phyloP scores from a whole-genome alignment of 2,797 vertebrate species.

The Micropoecilia bifurca region DNA sequence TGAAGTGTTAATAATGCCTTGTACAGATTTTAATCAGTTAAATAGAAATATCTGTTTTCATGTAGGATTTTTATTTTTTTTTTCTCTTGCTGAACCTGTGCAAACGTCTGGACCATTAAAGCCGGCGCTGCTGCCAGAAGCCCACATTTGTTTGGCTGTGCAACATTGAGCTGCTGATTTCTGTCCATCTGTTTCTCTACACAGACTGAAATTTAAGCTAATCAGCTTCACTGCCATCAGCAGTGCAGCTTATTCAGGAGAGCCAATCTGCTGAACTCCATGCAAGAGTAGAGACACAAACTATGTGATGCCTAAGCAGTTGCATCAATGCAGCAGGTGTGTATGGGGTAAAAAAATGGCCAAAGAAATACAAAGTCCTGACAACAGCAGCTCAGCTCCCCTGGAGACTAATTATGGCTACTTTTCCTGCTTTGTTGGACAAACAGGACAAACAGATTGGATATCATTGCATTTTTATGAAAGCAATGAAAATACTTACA shows the following conservation, averaged over 20 bases:
- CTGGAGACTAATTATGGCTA: slow-evolving; percentile 44
- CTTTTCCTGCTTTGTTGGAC: slow-evolving; percentile 47
- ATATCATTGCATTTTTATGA: slow-evolving; percentile 56
- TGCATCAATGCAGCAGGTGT: slow-evolving; percentile 40
- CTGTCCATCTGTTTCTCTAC: slow-evolving; percentile 76
- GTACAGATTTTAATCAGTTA: slow-evolving; percentile 44
- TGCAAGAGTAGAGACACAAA: slow-evolving; percentile 27
- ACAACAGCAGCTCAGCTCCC: slow-evolving; percentile 21
- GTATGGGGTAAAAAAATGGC: slow-evolving; percentile 7
- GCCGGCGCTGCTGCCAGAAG: slow-evolving; percentile 65
- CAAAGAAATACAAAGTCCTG: slow-evolving; percentile 9
- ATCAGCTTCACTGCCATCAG: slow-evolving; percentile 64
- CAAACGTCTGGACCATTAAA: slow-evolving; percentile 57
- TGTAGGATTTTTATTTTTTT: neutral
- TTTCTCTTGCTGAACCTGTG: slow-evolving; percentile 54
- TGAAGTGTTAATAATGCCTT: slow-evolving; percentile 60
- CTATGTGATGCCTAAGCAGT: slow-evolving; percentile 18
- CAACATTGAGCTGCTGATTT: slow-evolving; percentile 74
- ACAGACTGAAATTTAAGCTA: slow-evolving; percentile 59
- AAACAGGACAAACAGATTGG: slow-evolving; percentile 53
- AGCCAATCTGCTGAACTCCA: slow-evolving; percentile 44
- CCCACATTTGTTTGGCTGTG: slow-evolving; percentile 69
- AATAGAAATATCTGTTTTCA: slow-evolving; percentile 51
- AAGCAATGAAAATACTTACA: slow-evolving; percentile 43
- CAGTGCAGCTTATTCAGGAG: slow-evolving; percentile 39